These are phyloP conservation scores for Rhea americana DNA, from an alignment of 2,113 vertebrate genomes.

Conservation along the genomic window DNA sequence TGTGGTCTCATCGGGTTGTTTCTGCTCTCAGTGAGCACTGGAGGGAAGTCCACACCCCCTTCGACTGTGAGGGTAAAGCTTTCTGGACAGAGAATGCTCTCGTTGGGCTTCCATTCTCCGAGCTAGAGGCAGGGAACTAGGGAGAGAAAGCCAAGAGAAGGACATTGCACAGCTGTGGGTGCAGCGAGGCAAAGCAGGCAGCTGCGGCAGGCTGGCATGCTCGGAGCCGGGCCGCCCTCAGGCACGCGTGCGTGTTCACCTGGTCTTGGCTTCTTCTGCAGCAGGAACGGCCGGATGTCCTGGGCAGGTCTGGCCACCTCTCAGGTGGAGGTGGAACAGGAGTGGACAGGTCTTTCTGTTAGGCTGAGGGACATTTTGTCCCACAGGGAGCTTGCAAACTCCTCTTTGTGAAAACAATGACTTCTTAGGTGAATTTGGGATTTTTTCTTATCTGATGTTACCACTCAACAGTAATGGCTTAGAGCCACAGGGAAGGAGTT, in stretches of 20 bases:
- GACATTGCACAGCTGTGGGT: background rate
- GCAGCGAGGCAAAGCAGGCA: too few species aligned
- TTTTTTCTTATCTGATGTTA: too few species aligned
- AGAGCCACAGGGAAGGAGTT: background rate
- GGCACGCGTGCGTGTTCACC: background rate
- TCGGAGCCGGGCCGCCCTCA: too few species aligned
- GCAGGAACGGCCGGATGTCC: background rate
- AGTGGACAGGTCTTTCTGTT: too few species aligned
- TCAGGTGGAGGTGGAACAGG: too few species aligned
- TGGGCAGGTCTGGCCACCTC: too few species aligned
- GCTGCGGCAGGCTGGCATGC: too few species aligned
- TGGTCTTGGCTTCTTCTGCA: background rate
- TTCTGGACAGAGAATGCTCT: background rate
- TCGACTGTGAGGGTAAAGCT: background rate
- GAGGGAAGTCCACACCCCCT: background rate
- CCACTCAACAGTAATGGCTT: too few species aligned
- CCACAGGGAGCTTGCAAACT: too few species aligned
- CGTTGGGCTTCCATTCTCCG: background rate
- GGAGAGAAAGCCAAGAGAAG: background rate
- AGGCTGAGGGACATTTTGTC: too few species aligned
- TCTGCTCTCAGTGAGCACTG: background rate
- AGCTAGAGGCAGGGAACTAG: background rate
- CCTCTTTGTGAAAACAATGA: too few species aligned
- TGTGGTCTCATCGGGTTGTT: background rate
- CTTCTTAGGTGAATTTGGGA: too few species aligned